Conservation (phyloP, 2,888 invertebrate genomes). For the Ctena decussata region DNA sequence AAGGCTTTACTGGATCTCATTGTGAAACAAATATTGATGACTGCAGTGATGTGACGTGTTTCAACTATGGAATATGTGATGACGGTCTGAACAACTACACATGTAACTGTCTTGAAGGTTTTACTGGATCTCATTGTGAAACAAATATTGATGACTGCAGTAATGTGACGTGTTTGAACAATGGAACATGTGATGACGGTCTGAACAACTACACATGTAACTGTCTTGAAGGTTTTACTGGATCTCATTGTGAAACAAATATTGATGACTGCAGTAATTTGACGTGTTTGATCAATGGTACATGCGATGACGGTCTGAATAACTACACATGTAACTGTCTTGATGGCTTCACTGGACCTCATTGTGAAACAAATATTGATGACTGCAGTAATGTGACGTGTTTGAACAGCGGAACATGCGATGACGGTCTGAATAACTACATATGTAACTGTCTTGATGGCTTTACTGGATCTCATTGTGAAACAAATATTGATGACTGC, state of each 20-base stretch:
- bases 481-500: constrained; percentile 44
- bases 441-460: neutral
- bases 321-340: neutral
- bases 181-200: constrained; percentile 28
- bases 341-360: neutral
- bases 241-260: constrained; percentile 26
- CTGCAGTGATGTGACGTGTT: constrained; percentile 33
- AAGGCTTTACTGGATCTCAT: constrained; percentile 37
- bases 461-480: neutral
- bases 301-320: neutral
- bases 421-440: neutral
- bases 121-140: constrained; percentile 8
- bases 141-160: constrained; percentile 47
- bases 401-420: neutral
- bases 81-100: neutral
- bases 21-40: constrained; percentile 19
- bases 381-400: neutral
- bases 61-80: constrained; percentile 42
- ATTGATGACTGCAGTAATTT: neutral
- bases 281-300: neutral
- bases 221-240: constrained; percentile 49
- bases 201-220: constrained; percentile 27
- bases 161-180: constrained; percentile 43
- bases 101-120: constrained; percentile 39
- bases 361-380: neutral